These are phyloP conservation scores for Lepidotrigona ventralis DNA, from an alignment of 1,140 invertebrate species.

Conservation along the genomic window DNA sequence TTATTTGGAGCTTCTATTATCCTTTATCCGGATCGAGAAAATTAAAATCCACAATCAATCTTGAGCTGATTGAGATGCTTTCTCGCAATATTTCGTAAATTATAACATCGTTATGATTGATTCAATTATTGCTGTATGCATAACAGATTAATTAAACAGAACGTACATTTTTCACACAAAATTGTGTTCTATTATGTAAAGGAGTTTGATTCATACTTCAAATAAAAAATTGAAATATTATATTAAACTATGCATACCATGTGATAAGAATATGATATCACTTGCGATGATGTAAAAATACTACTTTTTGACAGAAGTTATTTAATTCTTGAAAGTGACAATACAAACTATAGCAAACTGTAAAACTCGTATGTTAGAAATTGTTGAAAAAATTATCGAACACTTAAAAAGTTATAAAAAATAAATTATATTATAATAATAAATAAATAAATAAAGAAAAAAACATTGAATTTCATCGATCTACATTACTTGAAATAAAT, in stretches of 20 bases:
- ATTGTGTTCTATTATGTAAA: too few species aligned
- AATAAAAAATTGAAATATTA: too few species aligned
- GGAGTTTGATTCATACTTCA: neutral
- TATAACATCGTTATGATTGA: neutral
- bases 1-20: neutral
- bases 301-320: too few species aligned
- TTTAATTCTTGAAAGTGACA: too few species aligned
- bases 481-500: too few species aligned
- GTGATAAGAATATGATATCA: neutral
- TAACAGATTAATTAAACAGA: neutral
- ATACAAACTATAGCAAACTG: too few species aligned
- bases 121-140: neutral
- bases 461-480: too few species aligned
- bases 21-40: neutral
- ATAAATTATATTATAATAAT: too few species aligned
- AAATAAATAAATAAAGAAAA: too few species aligned
- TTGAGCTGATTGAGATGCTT: neutral
- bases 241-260: neutral
- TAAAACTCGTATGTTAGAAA: too few species aligned
- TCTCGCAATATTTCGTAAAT: neutral
- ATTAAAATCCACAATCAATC: neutral
- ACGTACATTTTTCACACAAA: neutral
- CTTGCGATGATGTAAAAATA: neutral
- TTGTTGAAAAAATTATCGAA: too few species aligned
- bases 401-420: too few species aligned